Evolutionary conservation across 2,113 vertebrate species (phyloP).

Genomic region (Chaetura pelagica): DNA sequence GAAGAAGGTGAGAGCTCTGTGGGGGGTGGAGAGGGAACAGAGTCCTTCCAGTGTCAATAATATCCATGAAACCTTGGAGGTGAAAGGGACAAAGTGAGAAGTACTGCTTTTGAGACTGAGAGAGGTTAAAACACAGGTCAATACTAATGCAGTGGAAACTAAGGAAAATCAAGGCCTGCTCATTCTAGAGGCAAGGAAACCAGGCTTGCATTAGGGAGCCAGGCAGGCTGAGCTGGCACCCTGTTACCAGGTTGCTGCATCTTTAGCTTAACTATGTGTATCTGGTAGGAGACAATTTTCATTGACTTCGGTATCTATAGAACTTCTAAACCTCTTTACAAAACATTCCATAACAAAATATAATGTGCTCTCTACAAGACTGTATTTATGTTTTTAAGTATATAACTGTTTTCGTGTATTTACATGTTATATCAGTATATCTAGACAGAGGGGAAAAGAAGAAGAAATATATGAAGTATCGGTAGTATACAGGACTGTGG

Average conservation of each 20-base stretch:
- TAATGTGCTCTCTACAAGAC: background rate
- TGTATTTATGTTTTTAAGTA: background rate
- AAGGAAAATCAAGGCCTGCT: background rate
- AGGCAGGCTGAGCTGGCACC: background rate
- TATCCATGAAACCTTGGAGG: background rate
- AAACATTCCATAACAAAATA: background rate
- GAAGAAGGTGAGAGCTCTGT: background rate
- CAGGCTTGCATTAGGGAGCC: rapidly evolving
- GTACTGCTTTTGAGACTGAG: background rate
- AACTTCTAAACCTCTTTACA: background rate
- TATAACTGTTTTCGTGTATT: background rate
- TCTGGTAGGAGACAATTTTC: background rate
- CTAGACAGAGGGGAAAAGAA: background rate
- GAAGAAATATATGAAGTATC: background rate
- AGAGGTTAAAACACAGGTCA: background rate
- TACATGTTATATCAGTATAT: background rate
- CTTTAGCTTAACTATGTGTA: background rate
- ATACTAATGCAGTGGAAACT: background rate
- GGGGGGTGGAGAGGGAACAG: background rate
- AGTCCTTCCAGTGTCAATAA: background rate
- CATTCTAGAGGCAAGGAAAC: background rate
- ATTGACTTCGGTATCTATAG: background rate
- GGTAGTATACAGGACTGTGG: background rate
- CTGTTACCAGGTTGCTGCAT: rapidly evolving
- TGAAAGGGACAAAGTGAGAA: background rate